Evolutionary conservation across 2,888 invertebrate genomes (phyloP).

Genomic region (Drosophila meridionalis): DNA sequence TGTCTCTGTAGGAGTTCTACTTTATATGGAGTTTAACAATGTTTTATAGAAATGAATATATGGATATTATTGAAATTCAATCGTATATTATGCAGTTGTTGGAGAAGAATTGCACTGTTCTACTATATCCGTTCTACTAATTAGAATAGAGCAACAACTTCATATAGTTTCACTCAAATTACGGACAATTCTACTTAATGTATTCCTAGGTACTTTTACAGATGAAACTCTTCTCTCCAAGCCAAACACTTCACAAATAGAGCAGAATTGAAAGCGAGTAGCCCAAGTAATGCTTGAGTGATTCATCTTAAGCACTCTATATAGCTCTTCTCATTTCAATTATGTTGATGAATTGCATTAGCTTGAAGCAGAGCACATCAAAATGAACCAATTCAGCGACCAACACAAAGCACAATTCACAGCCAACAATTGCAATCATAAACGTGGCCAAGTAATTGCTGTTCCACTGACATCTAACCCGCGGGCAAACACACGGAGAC

Average conservation of each 20-base stretch:
- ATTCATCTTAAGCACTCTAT: background rate
- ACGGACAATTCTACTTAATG: too few relatives aligned
- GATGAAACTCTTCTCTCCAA: too few relatives aligned
- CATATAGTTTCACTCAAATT: too few relatives aligned
- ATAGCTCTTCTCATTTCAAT: background rate
- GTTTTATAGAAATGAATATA: too few relatives aligned
- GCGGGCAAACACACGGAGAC: slow-evolving; percentile 41
- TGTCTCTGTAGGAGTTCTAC: too few relatives aligned
- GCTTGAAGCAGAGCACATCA: slow-evolving; percentile 5
- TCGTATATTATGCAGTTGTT: too few relatives aligned
- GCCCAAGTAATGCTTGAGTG: background rate
- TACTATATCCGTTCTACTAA: too few relatives aligned
- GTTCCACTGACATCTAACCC: slow-evolving; percentile 71
- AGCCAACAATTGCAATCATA: slow-evolving; percentile 12
- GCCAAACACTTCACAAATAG: background rate
- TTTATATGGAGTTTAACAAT: too few relatives aligned
- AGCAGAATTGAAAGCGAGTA: slow-evolving; percentile 4
- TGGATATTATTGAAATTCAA: too few relatives aligned
- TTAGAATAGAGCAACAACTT: too few relatives aligned
- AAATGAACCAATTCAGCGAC: background rate
- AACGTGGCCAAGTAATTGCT: slow-evolving; percentile 30
- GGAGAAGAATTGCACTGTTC: too few relatives aligned
- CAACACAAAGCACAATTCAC: background rate
- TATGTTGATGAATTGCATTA: slow-evolving; percentile 1
- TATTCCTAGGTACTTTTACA: too few relatives aligned